These are phyloP conservation scores for Tokudaia muenninki DNA, from an alignment of 2,797 vertebrate species.

Conservation along the genomic window DNA sequence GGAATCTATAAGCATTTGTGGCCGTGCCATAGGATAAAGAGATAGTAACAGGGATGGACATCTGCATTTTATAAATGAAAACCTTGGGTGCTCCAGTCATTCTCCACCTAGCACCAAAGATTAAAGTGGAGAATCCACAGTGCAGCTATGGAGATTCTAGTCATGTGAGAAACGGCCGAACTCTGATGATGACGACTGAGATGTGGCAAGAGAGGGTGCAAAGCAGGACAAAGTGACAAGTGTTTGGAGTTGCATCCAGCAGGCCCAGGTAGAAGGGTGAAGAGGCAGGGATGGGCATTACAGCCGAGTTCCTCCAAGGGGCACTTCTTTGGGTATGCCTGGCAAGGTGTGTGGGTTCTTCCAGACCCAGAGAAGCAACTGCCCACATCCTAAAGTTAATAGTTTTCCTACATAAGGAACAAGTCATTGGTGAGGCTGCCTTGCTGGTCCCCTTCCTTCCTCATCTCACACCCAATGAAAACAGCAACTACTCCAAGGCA, in stretches of 20 bases:
- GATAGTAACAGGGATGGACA: not conserved
- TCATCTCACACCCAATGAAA: not conserved
- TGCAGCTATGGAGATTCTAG: too few species aligned
- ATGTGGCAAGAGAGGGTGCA: accelerated
- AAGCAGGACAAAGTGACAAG: not conserved
- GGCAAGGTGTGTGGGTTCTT: not conserved
- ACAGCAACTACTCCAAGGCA: not conserved
- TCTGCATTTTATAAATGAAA: not conserved
- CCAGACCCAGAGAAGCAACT: too few species aligned
- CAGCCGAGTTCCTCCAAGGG: not conserved
- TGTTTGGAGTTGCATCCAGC: accelerated
- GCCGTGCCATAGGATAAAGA: not conserved
- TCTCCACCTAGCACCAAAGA: accelerated
- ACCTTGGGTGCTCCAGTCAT: not conserved
- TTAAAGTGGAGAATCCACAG: not conserved
- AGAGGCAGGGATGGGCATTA: not conserved
- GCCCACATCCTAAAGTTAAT: not conserved
- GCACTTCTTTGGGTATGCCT: not conserved
- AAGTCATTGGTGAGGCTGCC: not conserved
- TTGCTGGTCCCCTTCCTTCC: not conserved
- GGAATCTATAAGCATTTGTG: not conserved
- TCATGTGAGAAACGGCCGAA: not conserved
- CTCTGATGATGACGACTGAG: not conserved
- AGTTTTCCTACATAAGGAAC: not conserved
- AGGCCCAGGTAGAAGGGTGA: not conserved